Evolutionary conservation across 2,888 invertebrate species (phyloP).

Genomic region (Nemurella pictetii): DNA sequence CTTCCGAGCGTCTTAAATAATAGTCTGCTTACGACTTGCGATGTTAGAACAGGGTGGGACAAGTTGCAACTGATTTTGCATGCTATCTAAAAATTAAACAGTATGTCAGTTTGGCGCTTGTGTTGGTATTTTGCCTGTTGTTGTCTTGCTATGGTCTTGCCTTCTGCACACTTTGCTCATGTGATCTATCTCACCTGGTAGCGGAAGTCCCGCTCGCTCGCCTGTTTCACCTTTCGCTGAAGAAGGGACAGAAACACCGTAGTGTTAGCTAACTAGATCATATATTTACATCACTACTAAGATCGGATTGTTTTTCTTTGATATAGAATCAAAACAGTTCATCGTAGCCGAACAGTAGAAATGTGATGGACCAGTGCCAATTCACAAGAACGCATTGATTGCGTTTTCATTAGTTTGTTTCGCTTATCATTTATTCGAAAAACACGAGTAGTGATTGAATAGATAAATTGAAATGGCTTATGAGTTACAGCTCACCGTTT

Average conservation of each 20-base stretch:
- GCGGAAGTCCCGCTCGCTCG: conserved; percentile 88
- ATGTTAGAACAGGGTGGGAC: conserved; percentile 7
- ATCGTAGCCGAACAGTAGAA: background rate
- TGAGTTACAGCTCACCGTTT: too few species aligned
- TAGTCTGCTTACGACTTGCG: background rate
- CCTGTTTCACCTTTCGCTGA: conserved; percentile 93
- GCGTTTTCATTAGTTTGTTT: too few species aligned
- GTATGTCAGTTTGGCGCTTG: background rate
- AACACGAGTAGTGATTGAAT: too few species aligned
- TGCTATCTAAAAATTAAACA: conserved; percentile 6
- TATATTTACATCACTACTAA: conserved; percentile 12
- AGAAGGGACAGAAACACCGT: conserved; percentile 43
- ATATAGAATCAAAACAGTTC: conserved; percentile 17
- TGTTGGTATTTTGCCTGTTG: background rate
- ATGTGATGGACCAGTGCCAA: background rate
- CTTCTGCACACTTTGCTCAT: background rate
- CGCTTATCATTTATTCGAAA: too few species aligned
- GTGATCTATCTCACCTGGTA: conserved; percentile 73
- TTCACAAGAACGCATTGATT: too few species aligned
- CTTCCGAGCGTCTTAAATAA: background rate
- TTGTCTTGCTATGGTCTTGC: background rate
- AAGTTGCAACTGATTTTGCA: background rate
- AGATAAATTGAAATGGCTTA: too few species aligned
- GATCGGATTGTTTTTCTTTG: background rate
- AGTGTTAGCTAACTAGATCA: conserved; percentile 35